Base-by-base conservation (phyloP, 2,888 invertebrate species). In the Cosmopolites sordidus region DNA sequence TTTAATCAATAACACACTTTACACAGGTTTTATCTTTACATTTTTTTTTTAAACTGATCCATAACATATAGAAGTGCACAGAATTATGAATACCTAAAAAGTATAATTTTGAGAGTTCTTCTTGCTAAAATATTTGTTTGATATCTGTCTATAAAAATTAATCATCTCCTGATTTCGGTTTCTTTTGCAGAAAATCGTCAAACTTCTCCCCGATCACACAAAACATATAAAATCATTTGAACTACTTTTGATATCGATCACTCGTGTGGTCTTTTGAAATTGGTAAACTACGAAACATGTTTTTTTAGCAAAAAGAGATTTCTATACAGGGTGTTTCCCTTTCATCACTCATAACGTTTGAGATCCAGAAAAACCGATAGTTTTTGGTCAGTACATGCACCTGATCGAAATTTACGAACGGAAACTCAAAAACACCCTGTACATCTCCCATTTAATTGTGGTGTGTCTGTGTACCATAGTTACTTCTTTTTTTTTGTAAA, bases 1-100 rank as follows among this genome's bases (percentile, higher is more conserved):
- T 58, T 50, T 54, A 62, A 58, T 60, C 59, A 59, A 56, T 58
- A 58, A 64, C 60, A 60, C 60, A 60, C 59, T 61, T 59, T 61
- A 60, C 60, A 62, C 58, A 62, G 56, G 59, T 55, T 59, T 49
- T 56, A 33, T 55, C 51, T 58, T 60, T 58, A 53, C 55, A 61
- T 51, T 59, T 54, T 60, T 61, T n/a, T n/a, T n/a, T 33, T 33
- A 12, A 33, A 33, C 33, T 33, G 33, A 33, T 33, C 33, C 33
- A 33, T 33, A 33, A 33, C 33, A 33, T 33, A 60, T 54, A 64
- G 48, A 57, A 61, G 64, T 64, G 63, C 62, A 63, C 62, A 62
- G 59, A 62, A 60, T 60, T 62, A 51, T 52, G 61, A 22, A 40
- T 54, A 48, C 27, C 47, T 52, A 47, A 37, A 40, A 48, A 52